phyloP scores from a whole-genome alignment of 2,797 vertebrate species.

The Triplophysa bombifrons region DNA sequence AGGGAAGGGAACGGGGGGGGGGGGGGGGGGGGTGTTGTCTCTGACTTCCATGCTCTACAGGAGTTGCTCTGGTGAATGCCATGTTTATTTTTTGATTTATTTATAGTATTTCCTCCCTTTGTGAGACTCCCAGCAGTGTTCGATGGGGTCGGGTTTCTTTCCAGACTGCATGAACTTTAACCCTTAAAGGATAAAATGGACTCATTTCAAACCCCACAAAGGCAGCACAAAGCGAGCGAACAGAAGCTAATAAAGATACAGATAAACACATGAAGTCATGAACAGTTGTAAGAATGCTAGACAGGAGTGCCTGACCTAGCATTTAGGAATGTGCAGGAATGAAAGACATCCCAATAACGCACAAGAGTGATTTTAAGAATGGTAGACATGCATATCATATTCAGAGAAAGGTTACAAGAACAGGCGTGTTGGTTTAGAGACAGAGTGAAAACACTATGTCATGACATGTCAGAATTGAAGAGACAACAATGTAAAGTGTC shows the following conservation, averaged over 20 bases:
- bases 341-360: constrained; percentile 27
- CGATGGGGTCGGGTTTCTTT: constrained; percentile 59
- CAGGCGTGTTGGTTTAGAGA: background rate
- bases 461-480: background rate
- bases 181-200: background rate
- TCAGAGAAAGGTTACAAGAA: background rate
- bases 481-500: background rate
- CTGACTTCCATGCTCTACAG: constrained; percentile 42
- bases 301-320: background rate
- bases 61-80: constrained; percentile 36
- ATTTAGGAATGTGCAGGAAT: constrained; percentile 18
- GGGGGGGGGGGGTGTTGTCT: background rate
- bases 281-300: background rate
- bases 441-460: background rate
- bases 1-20: background rate
- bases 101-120: constrained; percentile 79
- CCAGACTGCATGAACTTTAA: constrained; percentile 12
- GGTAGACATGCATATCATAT: constrained; percentile 20
- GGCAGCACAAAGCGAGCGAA: background rate
- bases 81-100: constrained; percentile 74
- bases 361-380: constrained; percentile 50
- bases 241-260: background rate
- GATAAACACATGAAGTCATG: background rate
- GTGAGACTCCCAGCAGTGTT: constrained; percentile 56
- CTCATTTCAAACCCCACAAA: background rate